phyloP scores from a whole-genome alignment of 2,113 vertebrate genomes.

The Dendropsophus ebraccatus region DNA sequence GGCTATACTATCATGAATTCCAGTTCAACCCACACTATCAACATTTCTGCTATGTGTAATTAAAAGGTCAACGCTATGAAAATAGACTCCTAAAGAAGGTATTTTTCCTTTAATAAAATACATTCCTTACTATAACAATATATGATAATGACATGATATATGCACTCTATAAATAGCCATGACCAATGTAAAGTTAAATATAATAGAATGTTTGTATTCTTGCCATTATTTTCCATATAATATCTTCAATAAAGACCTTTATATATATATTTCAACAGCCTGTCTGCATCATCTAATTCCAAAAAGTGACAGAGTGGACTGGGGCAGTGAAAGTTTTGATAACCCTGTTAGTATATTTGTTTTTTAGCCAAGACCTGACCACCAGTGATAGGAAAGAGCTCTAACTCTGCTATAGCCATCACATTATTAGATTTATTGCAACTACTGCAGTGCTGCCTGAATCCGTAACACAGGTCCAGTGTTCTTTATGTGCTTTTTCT shows the following conservation, averaged over 20 bases:
- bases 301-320: neutral
- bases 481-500: slow-evolving; percentile 61
- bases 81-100: neutral
- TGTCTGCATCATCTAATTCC: neutral
- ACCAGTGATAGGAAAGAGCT: neutral
- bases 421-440: slow-evolving; percentile 48
- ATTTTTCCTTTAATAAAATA: slow-evolving; percentile 8
- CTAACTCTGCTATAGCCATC: slow-evolving; percentile 5
- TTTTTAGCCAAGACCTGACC: neutral
- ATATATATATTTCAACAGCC: neutral
- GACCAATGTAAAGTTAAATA: neutral
- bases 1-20: neutral
- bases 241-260: neutral
- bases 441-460: slow-evolving; percentile 10
- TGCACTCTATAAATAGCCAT: neutral
- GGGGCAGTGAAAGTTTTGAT: neutral
- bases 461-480: slow-evolving; percentile 61
- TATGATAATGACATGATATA: slow-evolving; percentile 7
- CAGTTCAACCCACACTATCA: neutral
- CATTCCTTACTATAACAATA: neutral
- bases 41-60: neutral
- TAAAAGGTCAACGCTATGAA: neutral
- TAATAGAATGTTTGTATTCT: neutral
- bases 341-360: neutral
- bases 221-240: slow-evolving; percentile 6